Evolutionary conservation across 1,140 invertebrate genomes (phyloP).

Genomic region (Cydia fagiglandana): DNA sequence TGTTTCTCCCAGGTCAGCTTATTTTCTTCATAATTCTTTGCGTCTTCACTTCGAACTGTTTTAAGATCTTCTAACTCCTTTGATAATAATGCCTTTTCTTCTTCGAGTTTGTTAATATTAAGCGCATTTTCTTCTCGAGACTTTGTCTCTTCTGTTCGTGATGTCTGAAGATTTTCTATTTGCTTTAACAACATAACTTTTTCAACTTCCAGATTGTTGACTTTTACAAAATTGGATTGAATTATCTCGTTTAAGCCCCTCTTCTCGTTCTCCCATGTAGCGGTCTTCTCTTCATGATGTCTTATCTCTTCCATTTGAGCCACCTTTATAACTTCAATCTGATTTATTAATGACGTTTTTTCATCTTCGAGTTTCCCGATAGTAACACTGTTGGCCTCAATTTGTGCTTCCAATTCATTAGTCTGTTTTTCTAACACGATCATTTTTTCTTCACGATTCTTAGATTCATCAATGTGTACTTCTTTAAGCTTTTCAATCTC

Average conservation of each 20-base stretch:
- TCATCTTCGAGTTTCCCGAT: slow-evolving; percentile 33
- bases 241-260: not conserved
- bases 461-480: not conserved
- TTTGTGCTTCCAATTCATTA: slow-evolving; percentile 41
- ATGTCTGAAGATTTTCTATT: not conserved
- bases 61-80: not conserved
- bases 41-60: not conserved
- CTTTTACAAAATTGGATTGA: not conserved
- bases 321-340: slow-evolving; percentile 42
- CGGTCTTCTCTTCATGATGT: not conserved
- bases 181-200: not conserved
- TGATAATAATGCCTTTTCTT: not conserved
- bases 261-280: not conserved
- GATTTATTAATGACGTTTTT: slow-evolving; percentile 39
- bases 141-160: not conserved
- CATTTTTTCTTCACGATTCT: not conserved
- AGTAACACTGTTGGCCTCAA: slow-evolving; percentile 40
- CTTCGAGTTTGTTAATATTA: not conserved
- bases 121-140: not conserved
- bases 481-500: slow-evolving; percentile 44
- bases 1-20: not conserved
- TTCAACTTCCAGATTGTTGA: not conserved
- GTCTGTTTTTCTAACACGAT: not conserved
- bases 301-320: not conserved
- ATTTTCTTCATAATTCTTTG: not conserved